Evolutionary conservation across 2,113 vertebrate genomes (phyloP).

Genomic region (Eudorcas thomsonii): DNA sequence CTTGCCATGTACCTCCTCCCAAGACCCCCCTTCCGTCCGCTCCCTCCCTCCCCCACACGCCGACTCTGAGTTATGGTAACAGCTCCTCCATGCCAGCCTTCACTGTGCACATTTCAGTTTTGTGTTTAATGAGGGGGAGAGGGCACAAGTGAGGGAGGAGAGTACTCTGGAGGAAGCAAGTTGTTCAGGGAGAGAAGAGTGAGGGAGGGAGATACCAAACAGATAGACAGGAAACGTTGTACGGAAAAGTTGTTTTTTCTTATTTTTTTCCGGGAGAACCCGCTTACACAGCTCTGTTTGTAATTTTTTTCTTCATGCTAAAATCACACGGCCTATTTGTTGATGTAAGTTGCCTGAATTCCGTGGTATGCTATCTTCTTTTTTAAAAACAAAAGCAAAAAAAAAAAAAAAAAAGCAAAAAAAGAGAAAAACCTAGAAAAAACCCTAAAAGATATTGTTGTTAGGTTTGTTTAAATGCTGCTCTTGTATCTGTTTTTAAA

Average conservation of each 20-base stretch:
- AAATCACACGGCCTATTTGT: constrained; percentile 99
- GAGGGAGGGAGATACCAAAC: constrained; percentile 70
- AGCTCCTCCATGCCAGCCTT: background rate
- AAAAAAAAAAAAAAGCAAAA: constrained; percentile 24
- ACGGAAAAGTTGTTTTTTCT: constrained; percentile 79
- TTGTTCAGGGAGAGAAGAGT: constrained; percentile 21
- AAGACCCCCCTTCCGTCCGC: background rate
- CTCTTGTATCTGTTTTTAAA: constrained; percentile 72
- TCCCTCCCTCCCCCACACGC: background rate
- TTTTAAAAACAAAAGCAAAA: constrained; percentile 82
- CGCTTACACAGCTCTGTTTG: constrained; percentile 98
- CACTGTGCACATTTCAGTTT: background rate
- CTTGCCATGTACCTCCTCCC: background rate
- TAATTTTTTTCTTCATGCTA: constrained; percentile 99
- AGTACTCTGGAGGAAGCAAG: constrained; percentile 19
- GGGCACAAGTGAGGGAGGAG: constrained; percentile 60
- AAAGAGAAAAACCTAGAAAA: constrained; percentile 61
- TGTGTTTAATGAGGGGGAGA: constrained; percentile 43
- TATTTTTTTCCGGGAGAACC: constrained; percentile 90
- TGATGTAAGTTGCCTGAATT: constrained; percentile 96
- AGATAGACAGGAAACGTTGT: constrained; percentile 74
- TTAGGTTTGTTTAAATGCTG: constrained; percentile 74
- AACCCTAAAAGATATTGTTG: constrained; percentile 61
- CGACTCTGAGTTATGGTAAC: background rate
- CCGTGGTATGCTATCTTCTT: constrained; percentile 95